phyloP scores from a whole-genome alignment of 2,888 invertebrate genomes.

The Pristionchus exspectatus region DNA sequence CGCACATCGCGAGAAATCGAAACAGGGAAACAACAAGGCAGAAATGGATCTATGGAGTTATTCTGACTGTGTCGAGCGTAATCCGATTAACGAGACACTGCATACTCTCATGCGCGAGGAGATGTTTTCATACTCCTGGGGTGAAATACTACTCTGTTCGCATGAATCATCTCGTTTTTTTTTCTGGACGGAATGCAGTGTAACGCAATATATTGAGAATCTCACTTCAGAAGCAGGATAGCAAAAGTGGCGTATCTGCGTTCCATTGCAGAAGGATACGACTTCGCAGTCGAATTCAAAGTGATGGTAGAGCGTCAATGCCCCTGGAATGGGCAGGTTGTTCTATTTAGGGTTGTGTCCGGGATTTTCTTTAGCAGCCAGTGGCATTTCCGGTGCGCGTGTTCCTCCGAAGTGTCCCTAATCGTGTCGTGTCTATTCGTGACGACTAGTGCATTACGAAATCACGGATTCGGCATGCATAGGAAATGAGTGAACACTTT shows the following conservation, averaged over 20 bases:
- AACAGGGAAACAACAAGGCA: neutral
- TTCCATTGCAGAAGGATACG: slow-evolving; percentile 74
- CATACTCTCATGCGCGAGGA: neutral
- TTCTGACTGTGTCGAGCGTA: neutral
- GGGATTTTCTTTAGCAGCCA: neutral
- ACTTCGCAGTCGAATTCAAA: slow-evolving; percentile 77
- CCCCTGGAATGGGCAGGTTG: slow-evolving; percentile 53
- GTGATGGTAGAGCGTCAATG: slow-evolving; percentile 75
- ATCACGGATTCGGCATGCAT: too few relatives aligned
- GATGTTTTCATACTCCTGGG: neutral
- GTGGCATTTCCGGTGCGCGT: neutral
- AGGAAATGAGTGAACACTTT: too few relatives aligned
- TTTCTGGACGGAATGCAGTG: neutral
- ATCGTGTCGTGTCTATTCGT: too few relatives aligned
- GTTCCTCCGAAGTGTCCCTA: neutral
- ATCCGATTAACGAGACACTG: neutral
- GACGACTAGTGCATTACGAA: too few relatives aligned
- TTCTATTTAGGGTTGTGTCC: neutral
- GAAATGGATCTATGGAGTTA: neutral
- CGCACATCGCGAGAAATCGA: slow-evolving; percentile 61
- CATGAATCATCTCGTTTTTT: neutral
- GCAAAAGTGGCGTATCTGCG: slow-evolving; percentile 73
- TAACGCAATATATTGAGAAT: neutral
- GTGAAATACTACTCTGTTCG: neutral
- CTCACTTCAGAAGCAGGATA: slow-evolving; percentile 62